These are phyloP conservation scores for Eupelmus urozonus DNA, from an alignment of 2,888 invertebrate species.

Conservation along the genomic window DNA sequence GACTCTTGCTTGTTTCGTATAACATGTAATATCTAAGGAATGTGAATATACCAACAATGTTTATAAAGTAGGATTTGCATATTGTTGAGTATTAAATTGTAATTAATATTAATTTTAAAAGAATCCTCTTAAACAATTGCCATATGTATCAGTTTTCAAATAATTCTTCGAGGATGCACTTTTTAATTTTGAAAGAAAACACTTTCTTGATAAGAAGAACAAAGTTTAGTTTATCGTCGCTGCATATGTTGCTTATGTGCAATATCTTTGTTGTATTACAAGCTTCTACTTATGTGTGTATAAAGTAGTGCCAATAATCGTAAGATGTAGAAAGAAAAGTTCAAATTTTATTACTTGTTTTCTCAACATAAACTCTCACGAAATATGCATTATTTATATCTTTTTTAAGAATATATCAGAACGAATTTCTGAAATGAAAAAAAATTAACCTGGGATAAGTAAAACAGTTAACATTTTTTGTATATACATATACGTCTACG, in stretches of 20 bases:
- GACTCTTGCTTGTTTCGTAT: constrained; percentile 53
- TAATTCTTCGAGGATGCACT: constrained; percentile 14
- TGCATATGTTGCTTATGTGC: constrained; percentile 29
- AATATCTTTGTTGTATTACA: constrained; percentile 49
- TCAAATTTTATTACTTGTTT: constrained; percentile 25
- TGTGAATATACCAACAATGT: constrained; percentile 46
- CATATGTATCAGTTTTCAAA: constrained; percentile 52
- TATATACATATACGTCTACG: constrained; percentile 34
- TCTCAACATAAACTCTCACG: constrained; percentile 13
- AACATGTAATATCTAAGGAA: constrained; percentile 44
- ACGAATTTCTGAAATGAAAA: constrained; percentile 6
- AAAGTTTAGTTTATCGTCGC: constrained; percentile 14
- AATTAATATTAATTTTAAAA: constrained; percentile 49
- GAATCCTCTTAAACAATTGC: constrained; percentile 52
- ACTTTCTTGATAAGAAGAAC: background rate
- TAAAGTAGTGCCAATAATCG: constrained; percentile 50
- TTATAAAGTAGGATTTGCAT: constrained; percentile 30
- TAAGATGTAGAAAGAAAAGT: constrained; percentile 8
- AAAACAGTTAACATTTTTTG: constrained; percentile 40
- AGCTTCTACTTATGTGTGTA: constrained; percentile 34
- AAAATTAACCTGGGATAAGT: constrained; percentile 13
- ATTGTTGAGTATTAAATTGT: constrained; percentile 49
- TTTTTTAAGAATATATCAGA: constrained; percentile 28
- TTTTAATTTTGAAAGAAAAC: constrained; percentile 10
- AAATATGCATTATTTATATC: constrained; percentile 18